Percentiles rank a stretch among this genome's conserved stretches.
Evolutionary conservation across 2,797 vertebrate species (phyloP).

Genomic region (Acridotheres tristis): DNA sequence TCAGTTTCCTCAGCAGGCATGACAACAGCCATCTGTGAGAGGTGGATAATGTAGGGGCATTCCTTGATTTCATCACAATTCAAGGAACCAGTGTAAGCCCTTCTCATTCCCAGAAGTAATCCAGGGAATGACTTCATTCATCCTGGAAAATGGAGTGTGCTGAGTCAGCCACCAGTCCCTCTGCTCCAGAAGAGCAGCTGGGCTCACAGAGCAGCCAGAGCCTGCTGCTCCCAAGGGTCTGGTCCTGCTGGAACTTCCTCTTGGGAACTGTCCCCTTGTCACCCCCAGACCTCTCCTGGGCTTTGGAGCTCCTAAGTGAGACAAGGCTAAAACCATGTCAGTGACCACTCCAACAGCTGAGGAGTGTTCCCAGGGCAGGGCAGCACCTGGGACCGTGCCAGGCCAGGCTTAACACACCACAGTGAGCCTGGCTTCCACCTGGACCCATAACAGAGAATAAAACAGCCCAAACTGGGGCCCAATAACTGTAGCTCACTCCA

Average conservation of each 20-base stretch:
- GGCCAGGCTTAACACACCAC: background rate
- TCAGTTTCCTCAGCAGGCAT: background rate
- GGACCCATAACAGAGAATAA: background rate
- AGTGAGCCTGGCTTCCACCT: accelerated
- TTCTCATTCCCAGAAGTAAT: background rate
- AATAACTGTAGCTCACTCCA: background rate
- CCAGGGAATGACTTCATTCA: background rate
- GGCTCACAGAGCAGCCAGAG: background rate
- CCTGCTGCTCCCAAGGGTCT: background rate
- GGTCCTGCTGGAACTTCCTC: background rate
- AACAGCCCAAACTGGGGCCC: background rate
- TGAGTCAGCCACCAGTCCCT: background rate
- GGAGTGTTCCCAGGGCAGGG: background rate
- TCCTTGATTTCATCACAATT: background rate
- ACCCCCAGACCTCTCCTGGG: background rate
- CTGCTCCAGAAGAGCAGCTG: background rate
- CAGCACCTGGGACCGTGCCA: background rate
- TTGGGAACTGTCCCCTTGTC: background rate
- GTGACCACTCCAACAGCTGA: background rate
- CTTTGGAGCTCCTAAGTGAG: background rate
- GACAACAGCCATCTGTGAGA: background rate
- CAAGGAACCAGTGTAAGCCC: background rate
- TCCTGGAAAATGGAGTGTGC: background rate
- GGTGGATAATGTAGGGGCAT: background rate
- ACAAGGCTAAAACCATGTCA: background rate